Evolutionary conservation across 2,888 invertebrate species (phyloP), one percentile per base, ranked within the genome.

Genomic region (Metallyticus violacea): DNA sequence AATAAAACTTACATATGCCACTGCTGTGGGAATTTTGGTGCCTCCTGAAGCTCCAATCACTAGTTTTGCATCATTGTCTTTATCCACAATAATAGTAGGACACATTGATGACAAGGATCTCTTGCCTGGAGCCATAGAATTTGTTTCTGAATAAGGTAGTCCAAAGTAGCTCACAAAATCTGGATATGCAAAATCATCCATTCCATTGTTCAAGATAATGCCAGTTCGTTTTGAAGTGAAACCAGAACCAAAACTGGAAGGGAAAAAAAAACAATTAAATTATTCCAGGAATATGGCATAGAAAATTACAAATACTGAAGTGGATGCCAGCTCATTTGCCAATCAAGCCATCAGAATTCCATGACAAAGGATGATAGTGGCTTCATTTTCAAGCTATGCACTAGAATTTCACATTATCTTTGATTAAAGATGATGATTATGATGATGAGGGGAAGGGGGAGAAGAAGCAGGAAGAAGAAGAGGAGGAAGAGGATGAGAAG

Each of bases 111-210:
- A 97, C 90, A 97, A 91, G 0, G 98, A 96, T 29, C 97, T 92
- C 91, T 98, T 98, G 84, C 95, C 95, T 0, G 97, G 96, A 81
- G 91, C 92, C 89, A 98, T 96, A 90, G 94, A 96, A 92, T 98
- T 98, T 7, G 95, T 95, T 0, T 95, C 95, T 0, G 97, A 97
- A 0, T 97, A 96, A 82, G 95, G 95, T 15, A 97, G 89, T 1
- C 94, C 95, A 91, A 96, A 97, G 88, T 92, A 94, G 90, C 96
- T 96, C 0, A 93, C 93, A 87, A 95, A 93, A 29, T 95, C 94
- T 0, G 96, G 96, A 0, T 96, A 94, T 0, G 97, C 97, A 91
- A 99, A 99, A 91, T 99, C 99, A 89, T 98, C 97, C 97, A 99
- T 98, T 88, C 97, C 97, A 91, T 98, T 97, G 91, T 99, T 99